Conservation (phyloP, 2,113 vertebrate species). For the Hippocampus guttulatus region DNA sequence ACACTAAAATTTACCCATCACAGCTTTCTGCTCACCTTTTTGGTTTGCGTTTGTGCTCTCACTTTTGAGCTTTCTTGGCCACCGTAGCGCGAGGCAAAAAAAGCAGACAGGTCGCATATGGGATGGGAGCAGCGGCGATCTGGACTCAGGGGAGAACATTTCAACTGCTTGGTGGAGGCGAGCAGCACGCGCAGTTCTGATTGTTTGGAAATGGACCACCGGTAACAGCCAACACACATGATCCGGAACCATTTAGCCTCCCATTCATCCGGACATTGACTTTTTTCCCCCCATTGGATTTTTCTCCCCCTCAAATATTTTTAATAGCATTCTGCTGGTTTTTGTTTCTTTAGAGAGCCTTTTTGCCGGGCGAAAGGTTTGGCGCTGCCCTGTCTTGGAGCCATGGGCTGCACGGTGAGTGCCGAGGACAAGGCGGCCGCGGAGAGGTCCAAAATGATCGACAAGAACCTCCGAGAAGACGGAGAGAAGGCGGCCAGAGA, state of each 20-base stretch:
- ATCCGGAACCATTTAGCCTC: slow-evolving; percentile 5
- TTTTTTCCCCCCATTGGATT: not conserved
- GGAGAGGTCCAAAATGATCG: slow-evolving; percentile 94
- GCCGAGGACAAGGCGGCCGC: slow-evolving; percentile 92
- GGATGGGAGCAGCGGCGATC: not conserved
- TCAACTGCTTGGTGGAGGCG: slow-evolving; percentile 25
- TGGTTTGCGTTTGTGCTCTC: not conserved
- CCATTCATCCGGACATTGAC: not conserved
- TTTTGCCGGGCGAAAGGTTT: slow-evolving; percentile 1
- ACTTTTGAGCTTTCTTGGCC: not conserved
- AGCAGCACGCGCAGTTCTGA: slow-evolving; percentile 10
- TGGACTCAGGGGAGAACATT: slow-evolving; percentile 4
- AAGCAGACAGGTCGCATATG: not conserved
- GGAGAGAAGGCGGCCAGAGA: slow-evolving; percentile 93
- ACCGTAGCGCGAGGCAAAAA: not conserved
- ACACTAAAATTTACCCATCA: not conserved
- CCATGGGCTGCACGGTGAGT: slow-evolving; percentile 93
- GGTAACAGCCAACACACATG: slow-evolving; percentile 8
- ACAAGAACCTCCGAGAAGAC: slow-evolving; percentile 92
- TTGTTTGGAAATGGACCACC: slow-evolving; percentile 37
- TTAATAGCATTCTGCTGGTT: not conserved
- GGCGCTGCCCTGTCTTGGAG: slow-evolving; percentile 56
- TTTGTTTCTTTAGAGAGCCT: not conserved
- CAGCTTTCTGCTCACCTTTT: too few relatives aligned
- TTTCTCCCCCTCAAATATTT: slow-evolving; percentile 7